Evolutionary conservation across 2,888 invertebrate species (phyloP), one percentile per base, ranked within the genome.

Genomic region (Hemaris fuciformis): DNA sequence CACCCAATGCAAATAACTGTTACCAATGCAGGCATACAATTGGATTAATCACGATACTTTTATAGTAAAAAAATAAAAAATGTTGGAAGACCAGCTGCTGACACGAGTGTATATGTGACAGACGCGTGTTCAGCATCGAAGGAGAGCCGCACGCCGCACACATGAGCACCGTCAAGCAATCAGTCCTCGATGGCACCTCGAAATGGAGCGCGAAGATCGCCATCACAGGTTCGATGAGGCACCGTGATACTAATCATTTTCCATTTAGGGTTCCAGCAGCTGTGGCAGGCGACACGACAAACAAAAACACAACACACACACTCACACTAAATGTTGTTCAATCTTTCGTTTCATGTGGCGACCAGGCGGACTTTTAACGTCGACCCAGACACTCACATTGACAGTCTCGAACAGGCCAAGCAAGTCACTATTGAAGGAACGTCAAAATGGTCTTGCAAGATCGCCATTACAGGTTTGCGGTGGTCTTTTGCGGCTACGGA

Each of bases 201-300:
- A 99, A 99, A 94, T 99, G 99, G 99, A 99, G 99, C 85, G 99
- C 99, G 84, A 99, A 99, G 95, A 99, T 99, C 93, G 99, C 98
- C 89, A 99, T 99, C 93, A 99, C 99, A 97, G 99, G 99, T 99
- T 97, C 96, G 98, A 94, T 90, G 87, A 83, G 79, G 83, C 83
- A 84, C 73, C 81, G 83, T 82, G 83, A 70, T 71, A 71, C 61
- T 74, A 71, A 75, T 57, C 64, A 64, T 72, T 68, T 63, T 60
- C 62, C 57, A 66, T 63, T 62, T 67, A 76, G 73, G 66, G 67
- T 66, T 48, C 43, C 45, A 69, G 74, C 72, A 66, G 64, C 72
- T 57, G 64, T 73, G 62, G 70, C 70, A 64, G 66, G 65, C 58
- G 63, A 22, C 64, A 60, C 70, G 62, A 62, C 67, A 67, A 62